A percentile compares a stretch with the other conserved stretches of the same genome.
Conservation (phyloP, 2,797 vertebrate genomes). For the Okamejei kenojei region DNA sequence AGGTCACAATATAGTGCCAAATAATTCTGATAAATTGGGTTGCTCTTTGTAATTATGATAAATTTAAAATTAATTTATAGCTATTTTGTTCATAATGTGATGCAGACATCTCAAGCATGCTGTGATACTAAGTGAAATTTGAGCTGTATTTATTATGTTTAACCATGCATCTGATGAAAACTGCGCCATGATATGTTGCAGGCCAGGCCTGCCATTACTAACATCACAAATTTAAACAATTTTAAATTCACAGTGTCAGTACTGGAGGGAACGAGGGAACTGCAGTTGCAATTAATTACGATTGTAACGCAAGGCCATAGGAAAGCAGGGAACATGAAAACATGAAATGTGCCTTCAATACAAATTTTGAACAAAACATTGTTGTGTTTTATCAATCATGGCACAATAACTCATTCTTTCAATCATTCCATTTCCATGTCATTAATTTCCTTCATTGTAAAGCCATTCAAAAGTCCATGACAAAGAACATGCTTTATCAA, state of each 20-base stretch:
- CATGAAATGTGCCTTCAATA: conserved; percentile 17
- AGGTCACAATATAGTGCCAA: conserved; percentile 1
- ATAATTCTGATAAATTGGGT: conserved; percentile 35
- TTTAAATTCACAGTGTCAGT: conserved; percentile 9
- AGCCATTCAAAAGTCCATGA: not conserved
- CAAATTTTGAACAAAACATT: conserved; percentile 5
- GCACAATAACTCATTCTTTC: conserved; percentile 4
- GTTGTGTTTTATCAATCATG: not conserved
- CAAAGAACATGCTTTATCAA: not conserved
- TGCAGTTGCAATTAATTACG: conserved; percentile 23
- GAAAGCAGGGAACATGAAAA: conserved; percentile 16
- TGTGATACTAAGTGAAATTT: conserved; percentile 27
- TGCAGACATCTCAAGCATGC: conserved; percentile 22
- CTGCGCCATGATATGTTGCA: conserved; percentile 29
- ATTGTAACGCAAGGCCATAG: not conserved
- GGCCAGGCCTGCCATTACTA: conserved; percentile 30
- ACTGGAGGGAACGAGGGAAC: not conserved
- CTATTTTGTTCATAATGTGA: conserved; percentile 34
- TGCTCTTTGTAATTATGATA: conserved; percentile 37
- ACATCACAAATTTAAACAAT: conserved; percentile 36
- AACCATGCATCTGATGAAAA: conserved; percentile 27
- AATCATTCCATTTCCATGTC: not conserved
- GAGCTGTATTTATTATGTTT: conserved; percentile 35
- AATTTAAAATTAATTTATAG: conserved; percentile 36
- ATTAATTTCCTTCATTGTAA: not conserved